Percentiles rank a stretch among this genome's conserved stretches.
Conservation (phyloP, 2,888 invertebrate genomes). For the Myopa testacea region DNA sequence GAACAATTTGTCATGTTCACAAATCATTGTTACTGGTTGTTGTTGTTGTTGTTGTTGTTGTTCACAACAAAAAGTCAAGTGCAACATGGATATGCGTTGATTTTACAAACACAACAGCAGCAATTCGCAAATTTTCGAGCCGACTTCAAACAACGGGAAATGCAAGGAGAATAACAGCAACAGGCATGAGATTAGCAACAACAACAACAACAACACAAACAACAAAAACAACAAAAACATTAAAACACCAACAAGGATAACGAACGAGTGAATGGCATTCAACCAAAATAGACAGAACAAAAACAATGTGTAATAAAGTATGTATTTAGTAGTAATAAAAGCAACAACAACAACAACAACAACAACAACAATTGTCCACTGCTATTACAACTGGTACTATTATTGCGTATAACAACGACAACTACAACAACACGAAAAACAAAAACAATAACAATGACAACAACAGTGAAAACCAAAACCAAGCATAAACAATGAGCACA, state of each 20-base stretch:
- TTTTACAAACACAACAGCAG: neutral
- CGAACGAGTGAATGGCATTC: no score
- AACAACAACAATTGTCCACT: neutral
- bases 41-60: neutral
- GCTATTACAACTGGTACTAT: no score
- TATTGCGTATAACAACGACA: conserved; percentile 18
- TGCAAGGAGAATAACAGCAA: neutral
- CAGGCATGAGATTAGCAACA: neutral
- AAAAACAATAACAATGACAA: conserved; percentile 3
- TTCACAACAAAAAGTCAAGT: conserved; percentile 1
- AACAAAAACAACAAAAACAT: no score
- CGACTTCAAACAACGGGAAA: no score
- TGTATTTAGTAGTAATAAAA: conserved; percentile 12
- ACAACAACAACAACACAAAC: neutral
- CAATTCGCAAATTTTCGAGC: neutral
- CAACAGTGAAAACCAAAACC: neutral
- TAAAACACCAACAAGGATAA: no score
- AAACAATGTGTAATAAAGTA: neutral
- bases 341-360: conserved; percentile 19
- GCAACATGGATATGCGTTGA: neutral
- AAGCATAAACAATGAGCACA: neutral
- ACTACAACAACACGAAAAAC: neutral
- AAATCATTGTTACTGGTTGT: neutral
- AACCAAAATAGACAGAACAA: neutral
- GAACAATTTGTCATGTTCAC: conserved; percentile 1